These are phyloP conservation scores for Hoplodrina ambigua DNA, from an alignment of 2,888 invertebrate genomes.

Conservation along the genomic window DNA sequence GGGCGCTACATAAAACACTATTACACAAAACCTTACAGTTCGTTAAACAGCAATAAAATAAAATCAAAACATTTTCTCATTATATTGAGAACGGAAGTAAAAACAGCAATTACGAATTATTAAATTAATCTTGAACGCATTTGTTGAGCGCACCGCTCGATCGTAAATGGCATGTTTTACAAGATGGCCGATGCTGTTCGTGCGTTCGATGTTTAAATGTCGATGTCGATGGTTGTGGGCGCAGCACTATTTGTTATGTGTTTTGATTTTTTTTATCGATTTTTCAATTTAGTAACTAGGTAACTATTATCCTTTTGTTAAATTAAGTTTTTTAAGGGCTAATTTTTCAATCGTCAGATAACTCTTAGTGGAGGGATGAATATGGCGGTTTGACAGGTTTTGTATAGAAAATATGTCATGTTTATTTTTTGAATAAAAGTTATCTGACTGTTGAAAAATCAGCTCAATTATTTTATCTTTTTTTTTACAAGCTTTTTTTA, in stretches of 20 bases:
- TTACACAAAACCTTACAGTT: slow-evolving; percentile 60
- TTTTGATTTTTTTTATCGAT: not conserved
- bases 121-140: slow-evolving; percentile 77
- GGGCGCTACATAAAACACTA: slow-evolving; percentile 60
- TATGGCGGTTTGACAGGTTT: too few relatives aligned
- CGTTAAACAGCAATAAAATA: slow-evolving; percentile 68
- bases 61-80: slow-evolving; percentile 77
- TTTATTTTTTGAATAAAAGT: too few relatives aligned
- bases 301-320: not conserved
- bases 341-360: too few relatives aligned
- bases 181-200: slow-evolving; percentile 65
- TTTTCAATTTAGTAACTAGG: slow-evolving; percentile 2
- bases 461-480: too few relatives aligned
- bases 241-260: slow-evolving; percentile 46
- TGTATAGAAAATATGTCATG: too few relatives aligned
- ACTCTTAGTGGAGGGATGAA: too few relatives aligned
- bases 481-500: too few relatives aligned
- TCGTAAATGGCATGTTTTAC: slow-evolving; percentile 78
- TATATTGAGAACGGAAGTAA: slow-evolving; percentile 76
- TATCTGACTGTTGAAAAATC: too few relatives aligned
- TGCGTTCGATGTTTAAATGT: slow-evolving; percentile 60
- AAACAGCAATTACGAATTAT: slow-evolving; percentile 81
- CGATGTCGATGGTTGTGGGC: slow-evolving; percentile 53
- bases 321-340: too few relatives aligned
- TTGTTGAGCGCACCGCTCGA: slow-evolving; percentile 67